Percentiles rank a stretch among this genome's conserved stretches.
Conservation (phyloP, 2,113 vertebrate genomes). For the Pogona vitticeps region DNA sequence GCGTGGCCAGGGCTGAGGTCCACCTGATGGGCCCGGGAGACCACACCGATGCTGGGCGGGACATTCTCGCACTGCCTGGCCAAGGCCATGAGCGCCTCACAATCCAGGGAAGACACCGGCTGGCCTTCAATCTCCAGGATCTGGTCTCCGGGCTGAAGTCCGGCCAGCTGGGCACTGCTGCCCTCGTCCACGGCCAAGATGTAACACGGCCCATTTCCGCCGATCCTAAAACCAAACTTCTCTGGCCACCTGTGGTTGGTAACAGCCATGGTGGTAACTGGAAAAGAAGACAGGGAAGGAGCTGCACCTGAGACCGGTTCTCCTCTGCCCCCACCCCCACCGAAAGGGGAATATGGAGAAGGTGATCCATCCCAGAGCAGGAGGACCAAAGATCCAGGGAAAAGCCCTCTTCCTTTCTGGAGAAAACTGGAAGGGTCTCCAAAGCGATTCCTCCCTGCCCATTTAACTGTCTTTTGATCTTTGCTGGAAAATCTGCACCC, state of each 20-base stretch:
- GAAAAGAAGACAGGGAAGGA: neutral
- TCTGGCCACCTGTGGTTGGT: conserved; percentile 95
- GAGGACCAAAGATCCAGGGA: too few relatives aligned
- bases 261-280: conserved; percentile 86
- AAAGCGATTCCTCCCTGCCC: neutral
- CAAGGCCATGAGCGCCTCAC: conserved; percentile 79
- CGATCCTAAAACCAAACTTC: conserved; percentile 91
- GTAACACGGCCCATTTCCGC: conserved; percentile 89
- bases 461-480: rapidly evolving
- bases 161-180: conserved; percentile 89
- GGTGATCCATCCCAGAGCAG: too few relatives aligned
- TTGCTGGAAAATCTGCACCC: too few relatives aligned
- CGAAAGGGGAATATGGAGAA: neutral
- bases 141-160: conserved; percentile 90
- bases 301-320: too few relatives aligned
- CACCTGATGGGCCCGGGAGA: conserved; percentile 85
- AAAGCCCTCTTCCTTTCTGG: neutral
- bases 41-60: conserved; percentile 94
- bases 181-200: conserved; percentile 92
- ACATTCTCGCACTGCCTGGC: conserved; percentile 86
- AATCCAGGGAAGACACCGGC: conserved; percentile 82
- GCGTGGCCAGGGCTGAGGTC: conserved; percentile 75
- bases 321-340: too few relatives aligned
- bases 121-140: conserved; percentile 95
- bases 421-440: neutral